Percentiles rank a stretch among this genome's conserved stretches.
phyloP scores from a whole-genome alignment of 2,113 vertebrate genomes.

The Micromys minutus region DNA sequence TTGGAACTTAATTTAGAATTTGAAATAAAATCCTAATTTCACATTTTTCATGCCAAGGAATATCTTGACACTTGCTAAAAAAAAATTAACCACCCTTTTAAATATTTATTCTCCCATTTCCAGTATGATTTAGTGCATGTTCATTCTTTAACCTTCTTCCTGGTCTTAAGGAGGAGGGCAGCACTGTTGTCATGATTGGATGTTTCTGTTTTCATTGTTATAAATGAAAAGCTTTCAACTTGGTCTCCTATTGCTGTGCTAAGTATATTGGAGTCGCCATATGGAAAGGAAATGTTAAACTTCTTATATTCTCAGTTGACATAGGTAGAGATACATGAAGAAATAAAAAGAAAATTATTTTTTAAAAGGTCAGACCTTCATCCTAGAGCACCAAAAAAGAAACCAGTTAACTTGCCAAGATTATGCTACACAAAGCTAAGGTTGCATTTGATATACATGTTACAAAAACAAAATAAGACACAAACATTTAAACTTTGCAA shows the following conservation, averaged over 20 bases:
- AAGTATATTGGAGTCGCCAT: not conserved
- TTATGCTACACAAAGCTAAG: not conserved
- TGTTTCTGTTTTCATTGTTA: not conserved
- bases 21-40: slow-evolving; percentile 2
- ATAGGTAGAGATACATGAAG: not conserved
- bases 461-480: not conserved
- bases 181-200: not conserved
- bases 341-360: not conserved
- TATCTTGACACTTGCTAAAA: not conserved
- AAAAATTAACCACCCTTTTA: not conserved
- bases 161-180: not conserved
- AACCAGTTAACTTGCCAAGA: not conserved
- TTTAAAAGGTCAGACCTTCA: not conserved
- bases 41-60: not conserved
- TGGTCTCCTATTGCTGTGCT: not conserved
- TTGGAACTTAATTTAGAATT: not conserved
- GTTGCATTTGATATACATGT: not conserved
- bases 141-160: not conserved
- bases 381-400: not conserved
- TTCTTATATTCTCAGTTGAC: not conserved
- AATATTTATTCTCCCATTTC: not conserved
- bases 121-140: not conserved
- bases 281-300: not conserved
- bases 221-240: not conserved
- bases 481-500: not conserved